phyloP scores from a whole-genome alignment of 2,113 vertebrate species.

The Ursus arctos region DNA sequence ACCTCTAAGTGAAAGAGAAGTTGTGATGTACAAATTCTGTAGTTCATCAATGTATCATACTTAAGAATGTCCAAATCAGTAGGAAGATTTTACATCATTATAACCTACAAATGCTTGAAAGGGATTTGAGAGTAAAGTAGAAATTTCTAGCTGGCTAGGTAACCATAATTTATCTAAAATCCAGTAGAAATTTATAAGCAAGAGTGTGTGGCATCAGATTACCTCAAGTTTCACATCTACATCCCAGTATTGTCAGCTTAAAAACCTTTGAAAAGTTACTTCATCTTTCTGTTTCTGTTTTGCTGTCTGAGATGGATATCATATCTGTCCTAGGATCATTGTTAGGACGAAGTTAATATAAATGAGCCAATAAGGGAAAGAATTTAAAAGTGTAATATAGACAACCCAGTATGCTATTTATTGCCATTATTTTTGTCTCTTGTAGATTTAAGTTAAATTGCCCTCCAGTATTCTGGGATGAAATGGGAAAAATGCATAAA shows the following conservation, averaged over 20 bases:
- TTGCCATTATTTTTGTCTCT: neutral
- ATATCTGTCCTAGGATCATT: neutral
- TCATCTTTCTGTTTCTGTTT: neutral
- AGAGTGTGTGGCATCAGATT: neutral
- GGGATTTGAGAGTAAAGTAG: neutral
- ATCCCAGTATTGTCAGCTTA: neutral
- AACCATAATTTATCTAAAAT: neutral
- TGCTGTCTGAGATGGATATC: neutral
- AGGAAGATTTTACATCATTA: neutral
- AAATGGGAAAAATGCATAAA: neutral
- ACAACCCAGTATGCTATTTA: neutral
- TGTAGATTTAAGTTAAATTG: neutral
- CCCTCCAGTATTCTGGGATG: neutral
- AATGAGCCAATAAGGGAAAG: neutral
- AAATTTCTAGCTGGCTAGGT: neutral
- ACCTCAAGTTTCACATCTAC: neutral
- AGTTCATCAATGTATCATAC: neutral
- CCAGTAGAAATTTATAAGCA: neutral
- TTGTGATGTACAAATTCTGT: neutral
- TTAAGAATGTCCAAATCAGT: neutral
- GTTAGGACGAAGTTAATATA: neutral
- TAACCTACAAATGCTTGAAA: neutral
- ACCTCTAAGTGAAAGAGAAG: neutral
- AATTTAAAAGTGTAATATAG: neutral
- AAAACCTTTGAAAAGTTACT: neutral